Evolutionary conservation across 1,140 invertebrate genomes (phyloP).

Genomic region (Xylocopa sonorina): DNA sequence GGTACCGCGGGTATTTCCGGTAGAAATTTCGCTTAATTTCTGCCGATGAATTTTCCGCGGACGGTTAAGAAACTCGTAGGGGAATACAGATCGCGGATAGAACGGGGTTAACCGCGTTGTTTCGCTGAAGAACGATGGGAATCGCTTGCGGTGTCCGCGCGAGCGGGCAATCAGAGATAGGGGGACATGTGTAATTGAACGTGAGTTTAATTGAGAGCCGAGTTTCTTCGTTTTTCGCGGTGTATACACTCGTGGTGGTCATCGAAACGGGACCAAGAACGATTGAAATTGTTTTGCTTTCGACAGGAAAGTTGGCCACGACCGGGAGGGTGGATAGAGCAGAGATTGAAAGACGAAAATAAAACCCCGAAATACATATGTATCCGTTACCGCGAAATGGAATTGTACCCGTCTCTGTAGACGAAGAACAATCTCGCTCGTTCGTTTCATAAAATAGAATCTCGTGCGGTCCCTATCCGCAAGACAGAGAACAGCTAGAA

Average conservation of each 20-base stretch:
- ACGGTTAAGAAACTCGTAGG: neutral
- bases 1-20: neutral
- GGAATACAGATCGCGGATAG: constrained; percentile 9
- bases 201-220: constrained; percentile 71
- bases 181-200: constrained; percentile 68
- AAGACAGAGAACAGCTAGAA: neutral
- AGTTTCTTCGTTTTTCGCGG: constrained; percentile 52
- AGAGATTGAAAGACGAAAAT: constrained; percentile 50
- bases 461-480: neutral
- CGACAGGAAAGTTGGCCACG: constrained; percentile 1
- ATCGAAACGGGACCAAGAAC: constrained; percentile 27
- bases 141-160: constrained; percentile 24
- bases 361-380: constrained; percentile 47
- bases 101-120: constrained; percentile 54
- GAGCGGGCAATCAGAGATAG: constrained; percentile 43
- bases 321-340: neutral
- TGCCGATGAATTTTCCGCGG: neutral
- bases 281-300: constrained; percentile 47
- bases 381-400: constrained; percentile 1
- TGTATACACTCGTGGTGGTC: neutral
- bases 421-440: constrained; percentile 16
- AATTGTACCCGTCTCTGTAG: neutral
- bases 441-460: neutral
- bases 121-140: constrained; percentile 47
- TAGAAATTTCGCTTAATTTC: neutral